A percentile compares a stretch with the other conserved stretches of the same genome.
Conservation (phyloP, 30 jellyfish, hydroid and myxozoan species). For the Pseudorhiza aurosa region DNA sequence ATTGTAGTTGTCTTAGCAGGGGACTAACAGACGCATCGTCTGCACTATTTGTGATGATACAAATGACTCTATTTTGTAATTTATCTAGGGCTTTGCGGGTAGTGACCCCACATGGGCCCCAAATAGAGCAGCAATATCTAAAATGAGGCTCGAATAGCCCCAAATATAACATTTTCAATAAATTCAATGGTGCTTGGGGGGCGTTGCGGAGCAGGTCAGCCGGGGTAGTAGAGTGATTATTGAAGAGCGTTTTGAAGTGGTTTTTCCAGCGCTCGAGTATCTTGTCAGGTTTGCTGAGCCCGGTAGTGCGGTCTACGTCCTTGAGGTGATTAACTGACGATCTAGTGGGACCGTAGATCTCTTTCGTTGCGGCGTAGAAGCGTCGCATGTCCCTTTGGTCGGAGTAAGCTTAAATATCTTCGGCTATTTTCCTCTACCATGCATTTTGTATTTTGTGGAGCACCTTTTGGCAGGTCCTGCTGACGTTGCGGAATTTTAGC, state of each 20-base stretch:
- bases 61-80: neutral
- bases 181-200: neutral
- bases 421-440: no score
- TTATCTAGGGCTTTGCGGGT: slow-evolving; percentile 1
- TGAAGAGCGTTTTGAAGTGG: neutral
- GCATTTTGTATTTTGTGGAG: no score
- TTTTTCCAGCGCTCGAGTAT: no score
- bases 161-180: neutral
- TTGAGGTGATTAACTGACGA: no score
- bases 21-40: neutral
- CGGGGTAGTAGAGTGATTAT: neutral
- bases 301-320: no score
- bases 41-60: neutral
- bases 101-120: neutral
- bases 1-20: neutral
- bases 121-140: slow-evolving; percentile 1
- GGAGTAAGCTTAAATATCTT: no score
- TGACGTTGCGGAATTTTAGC: no score
- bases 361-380: no score
- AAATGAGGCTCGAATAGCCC: slow-evolving; percentile 4
- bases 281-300: no score
- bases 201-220: neutral
- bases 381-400: no score
- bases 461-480: no score
- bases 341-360: no score